A percentile compares a stretch with the other conserved stretches of the same genome.
Conservation (phyloP, 35 echinoderm and acorn worm genomes). For the Apostichopus parvimensis region DNA sequence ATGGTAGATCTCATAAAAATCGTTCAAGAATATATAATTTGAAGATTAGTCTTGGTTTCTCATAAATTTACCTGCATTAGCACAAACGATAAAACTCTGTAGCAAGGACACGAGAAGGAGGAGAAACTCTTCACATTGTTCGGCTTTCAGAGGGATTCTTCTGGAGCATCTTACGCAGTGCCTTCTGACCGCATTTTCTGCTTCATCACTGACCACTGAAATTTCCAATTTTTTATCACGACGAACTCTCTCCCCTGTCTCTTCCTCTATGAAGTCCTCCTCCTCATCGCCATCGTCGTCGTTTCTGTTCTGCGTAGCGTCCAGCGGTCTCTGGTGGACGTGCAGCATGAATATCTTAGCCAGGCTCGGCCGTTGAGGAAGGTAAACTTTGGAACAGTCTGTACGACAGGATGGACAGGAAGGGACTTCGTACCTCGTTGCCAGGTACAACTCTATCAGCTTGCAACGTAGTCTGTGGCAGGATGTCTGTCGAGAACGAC, state of each 20-base stretch:
- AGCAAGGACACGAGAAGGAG: background rate
- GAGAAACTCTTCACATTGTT: conserved; percentile 26
- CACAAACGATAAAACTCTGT: conserved; percentile 12
- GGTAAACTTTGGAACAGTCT: background rate
- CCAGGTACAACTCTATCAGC: conserved; percentile 12
- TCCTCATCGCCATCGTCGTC: background rate
- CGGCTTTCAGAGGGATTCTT: background rate
- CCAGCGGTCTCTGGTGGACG: conserved; percentile 21
- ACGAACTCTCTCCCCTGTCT: background rate
- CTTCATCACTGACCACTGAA: background rate
- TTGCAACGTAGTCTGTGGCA: conserved; percentile 11
- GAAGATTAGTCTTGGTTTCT: too few relatives aligned
- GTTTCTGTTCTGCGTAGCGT: background rate
- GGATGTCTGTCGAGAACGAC: background rate
- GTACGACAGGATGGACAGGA: background rate
- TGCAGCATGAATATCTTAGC: background rate
- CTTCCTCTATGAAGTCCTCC: background rate
- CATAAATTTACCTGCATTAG: background rate
- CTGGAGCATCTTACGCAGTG: conserved; percentile 9
- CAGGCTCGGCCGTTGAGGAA: background rate
- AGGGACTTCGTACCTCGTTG: background rate
- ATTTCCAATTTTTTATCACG: background rate
- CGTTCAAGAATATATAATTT: too few relatives aligned
- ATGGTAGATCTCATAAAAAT: too few relatives aligned
- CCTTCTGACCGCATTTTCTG: background rate